A percentile compares a stretch with the other conserved stretches of the same genome.
Conservation (phyloP, 2,797 vertebrate genomes). For the Psittacula derbiana region DNA sequence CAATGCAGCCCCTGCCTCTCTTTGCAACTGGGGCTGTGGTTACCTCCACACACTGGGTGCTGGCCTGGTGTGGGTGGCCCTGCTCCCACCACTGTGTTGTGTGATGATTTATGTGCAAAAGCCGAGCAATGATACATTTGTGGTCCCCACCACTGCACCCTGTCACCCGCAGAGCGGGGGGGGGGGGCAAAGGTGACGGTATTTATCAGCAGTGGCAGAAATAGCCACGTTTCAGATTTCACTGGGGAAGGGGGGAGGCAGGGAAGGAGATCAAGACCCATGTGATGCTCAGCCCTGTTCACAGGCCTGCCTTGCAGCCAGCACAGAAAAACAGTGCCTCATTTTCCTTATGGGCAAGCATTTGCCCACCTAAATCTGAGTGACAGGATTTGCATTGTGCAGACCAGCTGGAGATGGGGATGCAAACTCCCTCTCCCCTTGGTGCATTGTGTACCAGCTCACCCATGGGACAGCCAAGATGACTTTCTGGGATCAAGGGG, state of each 20-base stretch:
- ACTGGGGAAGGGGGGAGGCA: background rate
- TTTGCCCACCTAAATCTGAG: background rate
- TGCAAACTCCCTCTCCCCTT: background rate
- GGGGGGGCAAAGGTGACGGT: background rate
- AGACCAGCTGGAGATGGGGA: background rate
- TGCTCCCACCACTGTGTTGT: background rate
- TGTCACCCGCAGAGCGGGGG: background rate
- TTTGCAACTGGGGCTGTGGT: background rate
- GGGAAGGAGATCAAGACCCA: background rate
- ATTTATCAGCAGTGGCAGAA: constrained; percentile 25
- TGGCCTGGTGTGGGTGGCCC: background rate
- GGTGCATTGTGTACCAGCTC: background rate
- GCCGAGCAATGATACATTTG: background rate
- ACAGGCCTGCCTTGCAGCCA: background rate
- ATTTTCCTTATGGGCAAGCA: fast-evolving
- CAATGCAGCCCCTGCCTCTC: background rate
- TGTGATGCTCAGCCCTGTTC: background rate
- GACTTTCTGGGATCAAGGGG: background rate
- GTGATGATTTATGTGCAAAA: background rate
- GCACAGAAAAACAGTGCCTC: background rate
- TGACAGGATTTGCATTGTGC: background rate
- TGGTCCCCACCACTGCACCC: background rate
- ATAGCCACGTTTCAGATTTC: constrained; percentile 8
- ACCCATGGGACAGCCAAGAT: background rate
- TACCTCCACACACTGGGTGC: background rate